Evolutionary conservation across 64 coral and sea anemone species (phyloP).

Genomic region (Orbicella faveolata): DNA sequence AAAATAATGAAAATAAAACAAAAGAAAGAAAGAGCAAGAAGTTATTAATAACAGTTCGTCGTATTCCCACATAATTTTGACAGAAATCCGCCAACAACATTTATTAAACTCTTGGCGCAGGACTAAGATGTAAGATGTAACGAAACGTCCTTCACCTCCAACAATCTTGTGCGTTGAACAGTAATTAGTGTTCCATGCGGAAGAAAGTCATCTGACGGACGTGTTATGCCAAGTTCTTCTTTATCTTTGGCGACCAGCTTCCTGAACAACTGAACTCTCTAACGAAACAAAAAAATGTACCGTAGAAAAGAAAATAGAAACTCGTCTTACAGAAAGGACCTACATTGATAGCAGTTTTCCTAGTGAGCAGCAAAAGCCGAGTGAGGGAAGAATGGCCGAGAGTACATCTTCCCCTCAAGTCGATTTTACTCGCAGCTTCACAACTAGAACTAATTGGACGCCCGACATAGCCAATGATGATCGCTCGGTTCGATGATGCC

Average conservation of each 20-base stretch:
- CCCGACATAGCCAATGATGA: too few relatives aligned
- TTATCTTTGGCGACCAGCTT: conserved; percentile 91
- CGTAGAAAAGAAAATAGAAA: background rate
- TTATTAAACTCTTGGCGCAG: too few relatives aligned
- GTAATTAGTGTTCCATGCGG: conserved; percentile 91
- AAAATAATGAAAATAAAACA: too few relatives aligned
- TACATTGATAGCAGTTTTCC: background rate
- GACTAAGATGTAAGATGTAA: background rate
- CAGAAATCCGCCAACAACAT: background rate
- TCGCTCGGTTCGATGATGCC: too few relatives aligned
- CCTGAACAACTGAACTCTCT: conserved; percentile 94
- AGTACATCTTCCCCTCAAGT: too few relatives aligned
- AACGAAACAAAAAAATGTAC: background rate
- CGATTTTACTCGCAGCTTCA: too few relatives aligned
- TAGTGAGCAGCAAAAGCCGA: too few relatives aligned
- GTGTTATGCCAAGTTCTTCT: conserved; percentile 77
- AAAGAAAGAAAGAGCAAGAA: too few relatives aligned
- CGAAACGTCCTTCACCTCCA: conserved; percentile 64
- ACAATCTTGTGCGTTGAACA: conserved; percentile 72
- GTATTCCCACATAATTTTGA: background rate
- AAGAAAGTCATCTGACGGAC: conserved; percentile 74
- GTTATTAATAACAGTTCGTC: too few relatives aligned
- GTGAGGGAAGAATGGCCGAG: too few relatives aligned
- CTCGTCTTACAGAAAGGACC: background rate
- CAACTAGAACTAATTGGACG: too few relatives aligned